phyloP scores from a whole-genome alignment of 2,113 vertebrate species.

The Salvelinus sp. region DNA sequence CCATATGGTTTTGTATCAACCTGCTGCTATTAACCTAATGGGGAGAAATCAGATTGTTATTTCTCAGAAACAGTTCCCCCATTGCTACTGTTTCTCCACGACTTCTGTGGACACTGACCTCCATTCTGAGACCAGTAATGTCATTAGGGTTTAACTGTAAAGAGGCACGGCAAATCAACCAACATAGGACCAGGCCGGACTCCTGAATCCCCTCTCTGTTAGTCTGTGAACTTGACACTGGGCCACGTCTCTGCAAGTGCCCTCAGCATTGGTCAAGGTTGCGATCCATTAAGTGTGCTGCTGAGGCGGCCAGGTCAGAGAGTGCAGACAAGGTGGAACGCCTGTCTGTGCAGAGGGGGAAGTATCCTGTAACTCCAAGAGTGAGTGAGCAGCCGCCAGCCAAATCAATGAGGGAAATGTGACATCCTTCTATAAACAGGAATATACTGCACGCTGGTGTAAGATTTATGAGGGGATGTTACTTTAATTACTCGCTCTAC shows the following conservation, averaged over 20 bases:
- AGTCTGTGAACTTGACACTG: conserved; percentile 13
- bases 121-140: conserved; percentile 16
- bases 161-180: conserved; percentile 23
- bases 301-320: conserved; percentile 36
- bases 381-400: conserved; percentile 28
- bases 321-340: conserved; percentile 40
- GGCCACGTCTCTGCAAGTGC: conserved; percentile 21
- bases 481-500: conserved; percentile 6
- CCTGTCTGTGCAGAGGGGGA: conserved; percentile 17
- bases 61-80: conserved; percentile 50
- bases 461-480: conserved; percentile 53
- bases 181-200: neutral
- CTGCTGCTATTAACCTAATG: conserved; percentile 56
- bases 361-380: neutral
- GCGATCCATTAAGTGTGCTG: conserved; percentile 42
- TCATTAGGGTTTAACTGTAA: conserved; percentile 24
- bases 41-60: conserved; percentile 38
- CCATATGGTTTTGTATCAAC: conserved; percentile 57
- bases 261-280: conserved; percentile 49
- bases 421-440: conserved; percentile 33
- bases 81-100: conserved; percentile 46
- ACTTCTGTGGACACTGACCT: conserved; percentile 43
- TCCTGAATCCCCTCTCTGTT: conserved; percentile 8
- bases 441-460: conserved; percentile 6
- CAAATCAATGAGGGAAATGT: conserved; percentile 50